Percentiles rank a stretch among this genome's conserved stretches.
Conservation (phyloP, 92 coral and sea anemone genomes). For the Muricea muricata region DNA sequence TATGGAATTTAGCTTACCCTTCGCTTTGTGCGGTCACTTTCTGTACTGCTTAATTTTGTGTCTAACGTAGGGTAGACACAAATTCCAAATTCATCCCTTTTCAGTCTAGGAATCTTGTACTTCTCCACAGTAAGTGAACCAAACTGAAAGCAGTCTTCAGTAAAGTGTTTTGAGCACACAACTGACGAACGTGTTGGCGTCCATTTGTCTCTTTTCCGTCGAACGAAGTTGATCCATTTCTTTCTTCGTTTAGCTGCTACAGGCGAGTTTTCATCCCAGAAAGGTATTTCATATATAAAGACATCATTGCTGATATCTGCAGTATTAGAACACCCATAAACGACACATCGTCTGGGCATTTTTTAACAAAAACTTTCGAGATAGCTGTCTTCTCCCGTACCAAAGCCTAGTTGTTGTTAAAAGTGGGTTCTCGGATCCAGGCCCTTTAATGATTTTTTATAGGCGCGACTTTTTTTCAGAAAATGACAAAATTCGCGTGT, state of each 20-base stretch:
- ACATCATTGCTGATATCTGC: constrained; percentile 36
- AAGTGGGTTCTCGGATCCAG: constrained; percentile 42
- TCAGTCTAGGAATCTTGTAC: too few species aligned
- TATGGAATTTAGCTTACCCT: background rate
- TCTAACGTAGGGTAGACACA: constrained; percentile 22
- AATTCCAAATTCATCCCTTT: too few species aligned
- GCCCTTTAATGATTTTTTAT: constrained; percentile 26
- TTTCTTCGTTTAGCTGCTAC: constrained; percentile 42
- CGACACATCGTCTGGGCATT: constrained; percentile 46
- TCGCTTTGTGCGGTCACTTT: constrained; percentile 14
- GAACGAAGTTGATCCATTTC: constrained; percentile 46
- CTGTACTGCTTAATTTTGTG: constrained; percentile 2
- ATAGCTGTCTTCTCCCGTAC: constrained; percentile 13
- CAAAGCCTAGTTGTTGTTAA: constrained; percentile 16
- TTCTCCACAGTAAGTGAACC: background rate
- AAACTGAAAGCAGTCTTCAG: background rate
- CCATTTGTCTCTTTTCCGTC: constrained; percentile 48
- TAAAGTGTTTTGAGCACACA: too few species aligned
- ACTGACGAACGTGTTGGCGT: too few species aligned
- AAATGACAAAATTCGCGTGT: constrained; percentile 11
- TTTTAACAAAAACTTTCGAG: background rate
- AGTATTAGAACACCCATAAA: constrained; percentile 54
- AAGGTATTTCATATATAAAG: constrained; percentile 47
- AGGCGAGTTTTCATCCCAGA: constrained; percentile 46
- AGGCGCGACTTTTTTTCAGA: constrained; percentile 40